A percentile compares a stretch with the other conserved stretches of the same genome.
Evolutionary conservation across 2,888 invertebrate species (phyloP).

Genomic region (Dryobotodes eremita): DNA sequence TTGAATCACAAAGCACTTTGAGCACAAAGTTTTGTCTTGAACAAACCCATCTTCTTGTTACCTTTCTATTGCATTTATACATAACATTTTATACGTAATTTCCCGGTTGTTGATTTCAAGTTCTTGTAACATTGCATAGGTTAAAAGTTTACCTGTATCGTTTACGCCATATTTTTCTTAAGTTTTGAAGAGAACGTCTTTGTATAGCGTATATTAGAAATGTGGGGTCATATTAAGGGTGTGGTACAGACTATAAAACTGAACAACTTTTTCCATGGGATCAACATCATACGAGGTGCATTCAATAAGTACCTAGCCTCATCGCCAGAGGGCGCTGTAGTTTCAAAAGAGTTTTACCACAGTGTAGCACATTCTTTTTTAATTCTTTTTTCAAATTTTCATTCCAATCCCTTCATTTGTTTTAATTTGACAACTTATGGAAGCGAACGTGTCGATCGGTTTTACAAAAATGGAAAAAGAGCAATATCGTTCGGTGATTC

Average conservation of each 20-base stretch:
- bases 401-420: too few relatives aligned
- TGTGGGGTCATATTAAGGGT: neutral
- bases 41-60: neutral
- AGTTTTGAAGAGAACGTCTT: neutral
- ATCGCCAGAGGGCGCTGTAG: too few relatives aligned
- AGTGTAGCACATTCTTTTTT: too few relatives aligned
- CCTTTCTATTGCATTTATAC: neutral
- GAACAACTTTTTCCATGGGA: neutral
- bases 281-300: too few relatives aligned
- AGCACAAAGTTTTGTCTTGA: conserved; percentile 2
- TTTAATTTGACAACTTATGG: too few relatives aligned
- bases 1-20: conserved; percentile 32
- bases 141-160: neutral
- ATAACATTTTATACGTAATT: neutral
- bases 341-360: too few relatives aligned
- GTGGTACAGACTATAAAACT: neutral
- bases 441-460: too few relatives aligned
- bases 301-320: too few relatives aligned
- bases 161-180: neutral
- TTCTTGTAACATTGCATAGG: neutral
- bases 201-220: neutral
- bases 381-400: too few relatives aligned
- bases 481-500: too few relatives aligned
- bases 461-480: too few relatives aligned
- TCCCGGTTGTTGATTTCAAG: neutral